Percentiles rank a stretch among this genome's conserved stretches.
These are phyloP conservation scores for Hydrocynus forskahlii DNA, from an alignment of 2,797 vertebrate genomes.

Conservation along the genomic window DNA sequence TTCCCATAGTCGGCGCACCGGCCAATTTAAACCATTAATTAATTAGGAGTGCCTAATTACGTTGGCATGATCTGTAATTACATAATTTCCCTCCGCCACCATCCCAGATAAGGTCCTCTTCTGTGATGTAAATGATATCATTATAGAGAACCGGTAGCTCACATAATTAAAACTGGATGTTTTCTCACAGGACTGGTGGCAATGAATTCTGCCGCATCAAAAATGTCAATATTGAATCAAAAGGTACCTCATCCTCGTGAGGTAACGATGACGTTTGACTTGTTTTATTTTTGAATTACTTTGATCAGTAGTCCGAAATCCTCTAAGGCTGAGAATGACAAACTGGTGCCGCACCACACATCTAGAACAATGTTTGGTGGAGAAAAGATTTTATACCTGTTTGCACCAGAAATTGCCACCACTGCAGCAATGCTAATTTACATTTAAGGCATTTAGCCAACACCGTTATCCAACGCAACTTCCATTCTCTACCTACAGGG, in stretches of 20 bases:
- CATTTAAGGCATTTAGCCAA: too few relatives aligned
- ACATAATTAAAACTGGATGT: constrained; percentile 65
- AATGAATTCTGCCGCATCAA: constrained; percentile 17
- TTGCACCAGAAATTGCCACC: too few relatives aligned
- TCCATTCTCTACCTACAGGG: too few relatives aligned
- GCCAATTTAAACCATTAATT: constrained; percentile 70
- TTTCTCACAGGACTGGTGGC: constrained; percentile 60
- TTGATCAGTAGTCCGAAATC: too few relatives aligned
- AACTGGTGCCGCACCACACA: too few relatives aligned
- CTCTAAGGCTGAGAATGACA: too few relatives aligned
- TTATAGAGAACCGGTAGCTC: constrained; percentile 68
- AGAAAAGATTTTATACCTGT: too few relatives aligned
- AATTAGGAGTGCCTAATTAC: constrained; percentile 74
- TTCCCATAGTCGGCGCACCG: constrained; percentile 45
- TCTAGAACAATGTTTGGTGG: too few relatives aligned
- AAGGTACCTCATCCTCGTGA: constrained; percentile 4
- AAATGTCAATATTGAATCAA: neutral
- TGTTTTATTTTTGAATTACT: too few relatives aligned
- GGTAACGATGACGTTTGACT: too few relatives aligned
- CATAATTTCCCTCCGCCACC: constrained; percentile 68
- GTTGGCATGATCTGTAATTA: constrained; percentile 77
- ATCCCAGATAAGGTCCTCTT: constrained; percentile 68
- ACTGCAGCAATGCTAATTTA: too few relatives aligned
- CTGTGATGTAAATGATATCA: constrained; percentile 66
- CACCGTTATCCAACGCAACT: too few relatives aligned